These are phyloP conservation scores for Stigmatopora argus DNA, from an alignment of 2,113 vertebrate genomes.

Conservation along the genomic window DNA sequence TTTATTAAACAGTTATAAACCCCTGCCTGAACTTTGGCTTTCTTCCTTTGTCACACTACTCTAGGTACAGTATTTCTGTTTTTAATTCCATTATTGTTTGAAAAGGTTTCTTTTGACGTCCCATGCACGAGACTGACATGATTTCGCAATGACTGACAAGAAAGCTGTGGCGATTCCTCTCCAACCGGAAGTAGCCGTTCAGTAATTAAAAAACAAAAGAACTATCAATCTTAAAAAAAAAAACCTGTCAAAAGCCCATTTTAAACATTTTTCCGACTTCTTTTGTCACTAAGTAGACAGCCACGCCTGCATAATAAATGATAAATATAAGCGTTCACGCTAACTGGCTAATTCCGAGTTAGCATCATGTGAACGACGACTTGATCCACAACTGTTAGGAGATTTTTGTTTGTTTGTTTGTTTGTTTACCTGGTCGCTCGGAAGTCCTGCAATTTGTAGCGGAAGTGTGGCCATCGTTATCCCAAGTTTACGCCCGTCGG, in stretches of 20 bases:
- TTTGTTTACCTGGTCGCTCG: conserved; percentile 65
- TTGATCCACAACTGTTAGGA: neutral
- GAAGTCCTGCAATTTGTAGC: conserved; percentile 68
- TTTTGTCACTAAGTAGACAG: neutral
- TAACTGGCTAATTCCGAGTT: conserved; percentile 9
- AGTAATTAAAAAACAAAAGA: neutral
- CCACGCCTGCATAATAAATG: neutral
- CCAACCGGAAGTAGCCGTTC: neutral
- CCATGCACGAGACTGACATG: neutral
- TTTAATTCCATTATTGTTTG: too few relatives aligned
- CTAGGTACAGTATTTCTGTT: neutral
- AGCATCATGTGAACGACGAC: conserved; percentile 2
- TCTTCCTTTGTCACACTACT: neutral
- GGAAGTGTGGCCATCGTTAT: conserved; percentile 60
- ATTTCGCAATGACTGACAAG: neutral
- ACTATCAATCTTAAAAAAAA: neutral
- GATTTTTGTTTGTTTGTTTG: neutral
- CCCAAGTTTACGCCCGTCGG: conserved; percentile 18
- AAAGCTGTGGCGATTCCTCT: neutral
- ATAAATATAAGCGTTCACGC: neutral
- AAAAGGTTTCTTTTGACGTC: neutral
- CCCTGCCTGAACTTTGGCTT: neutral
- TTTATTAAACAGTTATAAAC: neutral
- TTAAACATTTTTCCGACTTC: neutral
- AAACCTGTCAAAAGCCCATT: neutral